A percentile compares a stretch with the other conserved stretches of the same genome.
phyloP scores from a whole-genome alignment of 2,113 vertebrate species.

The Onychorhynchus coronatus region DNA sequence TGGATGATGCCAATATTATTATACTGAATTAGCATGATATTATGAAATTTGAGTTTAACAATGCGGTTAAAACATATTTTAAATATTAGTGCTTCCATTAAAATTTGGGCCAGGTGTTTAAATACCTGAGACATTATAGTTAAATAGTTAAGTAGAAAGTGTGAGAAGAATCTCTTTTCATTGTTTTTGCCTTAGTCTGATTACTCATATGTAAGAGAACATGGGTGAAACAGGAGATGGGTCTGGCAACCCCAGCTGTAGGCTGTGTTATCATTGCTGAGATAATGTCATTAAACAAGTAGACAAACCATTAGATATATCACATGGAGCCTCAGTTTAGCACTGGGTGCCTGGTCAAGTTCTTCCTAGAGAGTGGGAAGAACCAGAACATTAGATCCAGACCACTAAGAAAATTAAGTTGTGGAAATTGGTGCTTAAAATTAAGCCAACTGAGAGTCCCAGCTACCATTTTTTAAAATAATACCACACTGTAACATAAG shows the following conservation, averaged over 20 bases:
- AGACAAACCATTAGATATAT: neutral
- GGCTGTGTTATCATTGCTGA: neutral
- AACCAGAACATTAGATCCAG: neutral
- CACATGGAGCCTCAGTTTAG: neutral
- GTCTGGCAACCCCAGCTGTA: neutral
- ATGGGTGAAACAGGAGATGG: fast-evolving
- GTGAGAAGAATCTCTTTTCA: neutral
- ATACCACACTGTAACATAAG: neutral
- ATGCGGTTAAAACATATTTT: neutral
- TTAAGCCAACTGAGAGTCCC: neutral
- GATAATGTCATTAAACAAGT: neutral
- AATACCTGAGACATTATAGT: neutral
- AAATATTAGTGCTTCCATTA: neutral
- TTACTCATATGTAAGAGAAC: neutral
- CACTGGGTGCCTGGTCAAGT: neutral
- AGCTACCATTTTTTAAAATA: fast-evolving
- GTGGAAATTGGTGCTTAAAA: neutral
- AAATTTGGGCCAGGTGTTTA: neutral
- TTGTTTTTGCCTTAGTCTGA: neutral
- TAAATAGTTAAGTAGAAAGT: neutral
- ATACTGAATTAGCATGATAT: neutral
- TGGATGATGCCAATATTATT: neutral
- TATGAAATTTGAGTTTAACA: slow-evolving; percentile 5
- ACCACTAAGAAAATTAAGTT: neutral
- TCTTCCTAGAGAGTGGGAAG: neutral